A percentile compares a stretch with the other conserved stretches of the same genome.
Conservation (phyloP, 2,888 invertebrate genomes). For the Limnephilus marmoratus region DNA sequence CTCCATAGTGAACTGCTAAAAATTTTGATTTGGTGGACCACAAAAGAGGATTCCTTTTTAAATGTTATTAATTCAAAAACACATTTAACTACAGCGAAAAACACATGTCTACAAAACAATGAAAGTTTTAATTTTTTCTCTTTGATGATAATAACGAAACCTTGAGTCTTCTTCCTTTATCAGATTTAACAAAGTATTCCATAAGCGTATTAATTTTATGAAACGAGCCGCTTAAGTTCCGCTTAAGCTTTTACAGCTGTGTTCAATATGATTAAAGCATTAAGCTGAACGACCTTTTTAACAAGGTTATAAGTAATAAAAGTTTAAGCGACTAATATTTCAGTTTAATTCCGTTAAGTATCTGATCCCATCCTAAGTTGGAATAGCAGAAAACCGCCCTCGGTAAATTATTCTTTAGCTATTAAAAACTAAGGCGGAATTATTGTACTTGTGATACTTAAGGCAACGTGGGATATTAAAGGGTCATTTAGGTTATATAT, state of each 20-base stretch:
- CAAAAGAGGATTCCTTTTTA: no score
- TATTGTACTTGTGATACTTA: not conserved
- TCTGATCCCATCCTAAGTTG: not conserved
- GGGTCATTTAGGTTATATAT: constrained; percentile 24
- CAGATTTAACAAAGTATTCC: not conserved
- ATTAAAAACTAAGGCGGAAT: constrained; percentile 11
- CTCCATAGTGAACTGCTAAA: not conserved
- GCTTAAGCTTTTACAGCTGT: not conserved
- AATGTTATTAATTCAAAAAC: no score
- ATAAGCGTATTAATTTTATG: constrained; percentile 6
- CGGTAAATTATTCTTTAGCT: constrained; percentile 22
- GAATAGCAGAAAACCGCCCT: not conserved
- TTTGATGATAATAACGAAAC: not conserved
- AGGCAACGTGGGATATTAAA: not conserved
- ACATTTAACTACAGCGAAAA: not conserved
- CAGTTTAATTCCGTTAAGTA: not conserved
- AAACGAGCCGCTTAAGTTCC: constrained; percentile 18
- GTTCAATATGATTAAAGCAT: constrained; percentile 29
- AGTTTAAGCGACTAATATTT: constrained; percentile 35
- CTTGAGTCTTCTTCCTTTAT: not conserved
- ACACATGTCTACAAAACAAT: not conserved
- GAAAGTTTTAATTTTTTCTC: not conserved
- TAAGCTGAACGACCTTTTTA: constrained; percentile 24
- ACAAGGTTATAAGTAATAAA: constrained; percentile 46
- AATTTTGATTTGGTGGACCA: no score